These are phyloP conservation scores for Sesia apiformis DNA, from an alignment of 2,888 invertebrate genomes.

Conservation along the genomic window DNA sequence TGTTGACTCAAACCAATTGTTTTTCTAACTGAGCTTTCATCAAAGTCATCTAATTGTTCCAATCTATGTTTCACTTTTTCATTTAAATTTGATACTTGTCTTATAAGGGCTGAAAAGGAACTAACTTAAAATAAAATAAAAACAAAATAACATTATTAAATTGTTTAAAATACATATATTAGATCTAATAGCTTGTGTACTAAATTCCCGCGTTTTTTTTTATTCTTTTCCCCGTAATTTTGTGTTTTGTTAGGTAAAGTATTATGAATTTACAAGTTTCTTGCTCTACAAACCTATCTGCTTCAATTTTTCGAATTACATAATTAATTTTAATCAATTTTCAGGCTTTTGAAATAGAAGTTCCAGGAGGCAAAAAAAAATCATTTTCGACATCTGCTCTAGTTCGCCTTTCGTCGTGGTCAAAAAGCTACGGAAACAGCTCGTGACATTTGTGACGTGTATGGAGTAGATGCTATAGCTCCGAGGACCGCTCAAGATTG, in stretches of 20 bases:
- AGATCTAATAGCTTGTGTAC: not conserved
- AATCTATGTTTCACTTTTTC: conserved; percentile 93
- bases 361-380: too few species aligned
- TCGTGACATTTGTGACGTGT: too few species aligned
- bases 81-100: conserved; percentile 85
- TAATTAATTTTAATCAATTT: too few species aligned
- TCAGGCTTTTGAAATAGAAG: too few species aligned
- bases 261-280: too few species aligned
- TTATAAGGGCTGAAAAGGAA: conserved; percentile 80
- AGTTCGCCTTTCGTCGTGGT: too few species aligned
- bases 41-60: conserved; percentile 96
- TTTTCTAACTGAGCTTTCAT: conserved; percentile 90
- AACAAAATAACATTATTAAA: conserved; percentile 7
- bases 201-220: not conserved
- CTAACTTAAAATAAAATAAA: conserved; percentile 57
- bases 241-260: not conserved
- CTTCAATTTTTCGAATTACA: too few species aligned
- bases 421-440: too few species aligned
- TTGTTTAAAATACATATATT: not conserved
- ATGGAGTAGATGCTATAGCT: too few species aligned
- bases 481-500: too few species aligned
- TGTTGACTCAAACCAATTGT: conserved; percentile 93
- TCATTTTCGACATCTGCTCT: too few species aligned
- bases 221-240: not conserved
- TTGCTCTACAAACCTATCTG: too few species aligned